Evolutionary conservation across 2,888 invertebrate genomes (phyloP).

Genomic region (Ditula angustiorana): DNA sequence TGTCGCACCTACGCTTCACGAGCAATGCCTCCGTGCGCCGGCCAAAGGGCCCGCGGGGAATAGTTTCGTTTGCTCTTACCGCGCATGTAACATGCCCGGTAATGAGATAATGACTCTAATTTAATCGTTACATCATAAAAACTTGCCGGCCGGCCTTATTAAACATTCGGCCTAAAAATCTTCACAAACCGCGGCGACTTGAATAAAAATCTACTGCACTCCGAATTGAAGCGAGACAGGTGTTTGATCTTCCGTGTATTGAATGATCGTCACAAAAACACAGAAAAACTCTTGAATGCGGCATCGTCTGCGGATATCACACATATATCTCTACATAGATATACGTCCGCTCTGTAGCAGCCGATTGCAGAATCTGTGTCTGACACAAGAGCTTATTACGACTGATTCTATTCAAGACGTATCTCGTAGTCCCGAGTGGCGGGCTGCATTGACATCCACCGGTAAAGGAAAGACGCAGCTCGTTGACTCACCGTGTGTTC

Average conservation of each 20-base stretch:
- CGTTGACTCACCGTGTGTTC: conserved; percentile 14
- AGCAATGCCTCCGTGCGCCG: conserved; percentile 59
- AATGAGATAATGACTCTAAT: conserved; percentile 40
- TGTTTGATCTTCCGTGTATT: conserved; percentile 19
- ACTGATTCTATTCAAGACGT: conserved; percentile 29
- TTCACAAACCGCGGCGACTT: conserved; percentile 29
- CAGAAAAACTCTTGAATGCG: conserved; percentile 18
- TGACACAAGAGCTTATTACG: conserved; percentile 31
- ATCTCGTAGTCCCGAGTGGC: conserved; percentile 21
- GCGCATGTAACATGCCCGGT: conserved; percentile 21
- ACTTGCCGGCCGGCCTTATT: no score
- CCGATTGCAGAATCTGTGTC: conserved; percentile 13
- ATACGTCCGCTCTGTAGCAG: neutral
- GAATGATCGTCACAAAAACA: conserved; percentile 17
- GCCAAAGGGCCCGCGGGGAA: conserved; percentile 71
- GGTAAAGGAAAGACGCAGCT: conserved; percentile 32
- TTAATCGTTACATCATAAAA: conserved; percentile 39
- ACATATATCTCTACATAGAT: neutral
- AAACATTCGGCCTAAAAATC: no score
- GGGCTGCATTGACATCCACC: conserved; percentile 26
- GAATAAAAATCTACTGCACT: conserved; percentile 18
- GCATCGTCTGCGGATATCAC: conserved; percentile 3
- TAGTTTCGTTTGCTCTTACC: conserved; percentile 41
- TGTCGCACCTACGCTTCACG: conserved; percentile 76
- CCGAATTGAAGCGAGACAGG: conserved; percentile 12